Percentiles rank a stretch among this genome's conserved stretches.
Conservation (phyloP, 2,797 vertebrate genomes). For the Mergus octosetaceus region DNA sequence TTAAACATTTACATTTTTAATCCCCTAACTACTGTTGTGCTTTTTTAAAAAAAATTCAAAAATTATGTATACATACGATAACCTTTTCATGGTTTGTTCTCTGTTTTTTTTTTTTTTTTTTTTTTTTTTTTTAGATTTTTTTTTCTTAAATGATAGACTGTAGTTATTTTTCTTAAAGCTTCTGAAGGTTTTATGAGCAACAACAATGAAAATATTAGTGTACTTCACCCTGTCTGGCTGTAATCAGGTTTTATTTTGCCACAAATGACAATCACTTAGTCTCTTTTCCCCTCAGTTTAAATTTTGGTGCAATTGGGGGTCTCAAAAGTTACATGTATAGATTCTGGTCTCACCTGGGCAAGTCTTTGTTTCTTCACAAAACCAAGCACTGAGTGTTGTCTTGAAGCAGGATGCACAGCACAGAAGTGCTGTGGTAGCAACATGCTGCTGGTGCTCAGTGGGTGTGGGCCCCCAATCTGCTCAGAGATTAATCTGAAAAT, state of each 20-base stretch:
- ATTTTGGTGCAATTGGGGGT: not conserved
- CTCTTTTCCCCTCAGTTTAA: not conserved
- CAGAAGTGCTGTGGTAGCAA: not conserved
- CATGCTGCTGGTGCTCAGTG: not conserved
- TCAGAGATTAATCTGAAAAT: not conserved
- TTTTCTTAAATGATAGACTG: not conserved
- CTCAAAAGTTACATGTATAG: fast-evolving
- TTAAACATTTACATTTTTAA: not conserved
- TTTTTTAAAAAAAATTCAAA: not conserved
- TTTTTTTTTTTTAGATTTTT: not conserved
- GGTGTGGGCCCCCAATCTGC: not conserved
- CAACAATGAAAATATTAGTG: not conserved
- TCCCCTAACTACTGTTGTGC: fast-evolving
- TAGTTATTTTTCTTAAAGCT: not conserved
- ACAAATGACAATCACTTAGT: not conserved
- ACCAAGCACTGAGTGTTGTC: not conserved
- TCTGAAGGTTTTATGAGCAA: not conserved
- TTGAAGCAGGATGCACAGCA: not conserved
- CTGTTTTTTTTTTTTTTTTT: not conserved
- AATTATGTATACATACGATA: not conserved
- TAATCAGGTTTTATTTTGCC: not conserved
- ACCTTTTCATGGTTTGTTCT: not conserved
- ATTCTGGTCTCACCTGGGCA: not conserved
- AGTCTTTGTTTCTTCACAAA: not conserved
- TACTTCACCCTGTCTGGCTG: not conserved